These are phyloP conservation scores for Blomia tropicalis DNA, from an alignment of 2,888 invertebrate species.

Conservation along the genomic window DNA sequence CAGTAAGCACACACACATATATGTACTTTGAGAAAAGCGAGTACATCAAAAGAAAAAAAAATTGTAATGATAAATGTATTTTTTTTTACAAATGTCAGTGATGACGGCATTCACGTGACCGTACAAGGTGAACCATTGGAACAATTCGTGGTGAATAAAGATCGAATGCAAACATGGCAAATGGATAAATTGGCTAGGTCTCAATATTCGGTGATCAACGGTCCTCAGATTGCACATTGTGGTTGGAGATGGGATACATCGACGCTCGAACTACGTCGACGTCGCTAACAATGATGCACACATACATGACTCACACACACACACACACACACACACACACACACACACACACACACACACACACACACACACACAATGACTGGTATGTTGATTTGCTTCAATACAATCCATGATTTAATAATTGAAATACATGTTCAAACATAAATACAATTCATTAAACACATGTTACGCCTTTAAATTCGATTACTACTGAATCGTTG, in stretches of 20 bases:
- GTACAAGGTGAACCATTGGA: background rate
- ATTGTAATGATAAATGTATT: background rate
- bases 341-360: too few species aligned
- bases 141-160: background rate
- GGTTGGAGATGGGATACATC: conserved; percentile 4
- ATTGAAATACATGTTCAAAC: too few species aligned
- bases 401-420: too few species aligned
- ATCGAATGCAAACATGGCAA: background rate
- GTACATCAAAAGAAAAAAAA: background rate
- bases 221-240: background rate
- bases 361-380: background rate
- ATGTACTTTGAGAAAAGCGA: background rate
- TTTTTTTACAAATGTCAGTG: background rate
- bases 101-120: background rate
- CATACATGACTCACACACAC: too few species aligned
- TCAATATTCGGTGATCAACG: background rate
- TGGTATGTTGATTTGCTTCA: too few species aligned
- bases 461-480: too few species aligned
- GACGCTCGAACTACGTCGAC: background rate
- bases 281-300: background rate
- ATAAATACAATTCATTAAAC: too few species aligned
- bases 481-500: too few species aligned
- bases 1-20: background rate
- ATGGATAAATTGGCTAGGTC: background rate
- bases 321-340: too few species aligned